A percentile compares a stretch with the other conserved stretches of the same genome.
Conservation (phyloP, 2,888 invertebrate species). For the Platycnemis pennipes region DNA sequence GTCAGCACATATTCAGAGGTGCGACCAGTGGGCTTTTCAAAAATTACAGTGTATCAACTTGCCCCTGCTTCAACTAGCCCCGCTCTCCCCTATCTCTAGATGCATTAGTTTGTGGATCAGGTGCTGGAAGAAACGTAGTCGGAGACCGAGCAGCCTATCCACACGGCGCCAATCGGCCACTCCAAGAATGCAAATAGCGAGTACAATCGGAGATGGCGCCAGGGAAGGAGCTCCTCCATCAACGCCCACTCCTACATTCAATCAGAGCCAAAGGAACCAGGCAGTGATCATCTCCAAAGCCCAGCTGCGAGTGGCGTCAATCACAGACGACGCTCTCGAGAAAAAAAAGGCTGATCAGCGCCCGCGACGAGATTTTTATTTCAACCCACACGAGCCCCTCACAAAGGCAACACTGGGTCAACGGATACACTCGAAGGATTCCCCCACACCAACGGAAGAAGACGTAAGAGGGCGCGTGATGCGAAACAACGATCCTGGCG, state of each 20-base stretch:
- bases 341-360: constrained; percentile 1
- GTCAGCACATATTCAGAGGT: no score
- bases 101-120: no score
- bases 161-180: neutral
- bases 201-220: neutral
- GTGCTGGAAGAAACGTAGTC: no score
- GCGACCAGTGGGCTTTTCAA: no score
- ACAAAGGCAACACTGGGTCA: constrained; percentile 14
- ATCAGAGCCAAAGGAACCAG: neutral
- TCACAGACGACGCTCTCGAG: neutral
- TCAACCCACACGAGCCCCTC: neutral
- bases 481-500: neutral
- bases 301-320: constrained; percentile 8
- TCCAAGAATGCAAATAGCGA: neutral
- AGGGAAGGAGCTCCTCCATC: neutral
- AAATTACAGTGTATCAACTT: no score
- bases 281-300: neutral
- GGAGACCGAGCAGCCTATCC: no score
- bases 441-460: neutral
- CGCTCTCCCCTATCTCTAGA: no score
- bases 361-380: neutral
- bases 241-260: neutral
- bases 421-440: neutral
- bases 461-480: neutral
- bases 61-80: no score